Percentiles rank a stretch among this genome's conserved stretches.
Conservation (phyloP, 2,797 vertebrate species). For the Crocidura indochinensis region DNA sequence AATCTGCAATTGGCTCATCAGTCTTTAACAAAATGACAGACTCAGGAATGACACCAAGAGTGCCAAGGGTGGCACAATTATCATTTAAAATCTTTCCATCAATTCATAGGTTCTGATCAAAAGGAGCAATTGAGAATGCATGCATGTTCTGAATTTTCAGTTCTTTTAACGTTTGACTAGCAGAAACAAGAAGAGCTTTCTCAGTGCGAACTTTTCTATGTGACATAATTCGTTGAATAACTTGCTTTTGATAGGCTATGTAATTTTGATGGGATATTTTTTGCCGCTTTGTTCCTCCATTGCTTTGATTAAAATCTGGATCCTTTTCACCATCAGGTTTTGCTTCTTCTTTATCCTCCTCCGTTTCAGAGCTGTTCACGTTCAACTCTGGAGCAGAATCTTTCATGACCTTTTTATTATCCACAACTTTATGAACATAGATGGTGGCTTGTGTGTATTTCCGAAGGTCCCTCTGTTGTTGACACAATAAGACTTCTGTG, state of each 20-base stretch:
- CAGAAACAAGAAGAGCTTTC: slow-evolving; percentile 97
- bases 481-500: slow-evolving; percentile 96
- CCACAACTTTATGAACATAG: slow-evolving; percentile 97
- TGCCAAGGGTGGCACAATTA: too few relatives aligned
- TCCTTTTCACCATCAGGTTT: slow-evolving; percentile 95
- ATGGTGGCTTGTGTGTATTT: slow-evolving; percentile 99
- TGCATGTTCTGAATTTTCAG: slow-evolving; percentile 94
- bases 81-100: too few relatives aligned
- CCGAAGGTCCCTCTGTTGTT: slow-evolving; percentile 97
- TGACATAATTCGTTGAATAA: slow-evolving; percentile 95
- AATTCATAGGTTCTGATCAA: too few relatives aligned
- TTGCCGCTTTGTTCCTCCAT: slow-evolving; percentile 93
- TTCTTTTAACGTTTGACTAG: slow-evolving; percentile 97
- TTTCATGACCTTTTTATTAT: slow-evolving; percentile 96
- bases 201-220: slow-evolving; percentile 97
- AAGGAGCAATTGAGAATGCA: too few relatives aligned
- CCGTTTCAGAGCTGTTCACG: slow-evolving; percentile 97
- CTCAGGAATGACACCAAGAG: too few relatives aligned
- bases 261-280: slow-evolving; percentile 91
- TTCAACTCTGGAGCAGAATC: slow-evolving; percentile 94
- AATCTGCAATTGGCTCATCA: too few relatives aligned
- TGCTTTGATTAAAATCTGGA: slow-evolving; percentile 96
- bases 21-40: too few relatives aligned
- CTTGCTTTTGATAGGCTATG: slow-evolving; percentile 88
- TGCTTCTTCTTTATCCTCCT: slow-evolving; percentile 96